Evolutionary conservation across 2,797 vertebrate species (phyloP).

Genomic region (Bovichtus diacanthus): DNA sequence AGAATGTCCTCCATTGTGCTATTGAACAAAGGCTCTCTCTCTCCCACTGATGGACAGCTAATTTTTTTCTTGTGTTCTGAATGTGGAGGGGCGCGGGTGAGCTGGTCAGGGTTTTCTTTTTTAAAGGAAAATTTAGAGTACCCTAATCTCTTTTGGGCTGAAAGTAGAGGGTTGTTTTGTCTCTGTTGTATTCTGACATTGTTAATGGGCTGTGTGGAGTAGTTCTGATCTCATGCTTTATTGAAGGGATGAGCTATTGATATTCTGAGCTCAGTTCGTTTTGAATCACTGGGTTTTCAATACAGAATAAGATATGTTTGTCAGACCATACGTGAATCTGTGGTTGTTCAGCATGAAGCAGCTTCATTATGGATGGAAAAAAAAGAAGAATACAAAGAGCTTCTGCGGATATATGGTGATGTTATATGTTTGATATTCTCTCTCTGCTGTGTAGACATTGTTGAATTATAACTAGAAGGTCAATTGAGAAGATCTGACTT

Average conservation of each 20-base stretch:
- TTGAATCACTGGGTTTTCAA: slow-evolving; percentile 33
- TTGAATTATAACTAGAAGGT: not conserved
- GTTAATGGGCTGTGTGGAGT: slow-evolving; percentile 42
- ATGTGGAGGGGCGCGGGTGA: slow-evolving; percentile 50
- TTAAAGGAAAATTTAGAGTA: slow-evolving; percentile 50
- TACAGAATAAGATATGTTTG: slow-evolving; percentile 23
- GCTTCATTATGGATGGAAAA: slow-evolving; percentile 17
- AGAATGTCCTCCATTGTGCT: slow-evolving; percentile 86
- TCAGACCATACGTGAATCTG: slow-evolving; percentile 2
- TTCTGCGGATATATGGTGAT: not conserved
- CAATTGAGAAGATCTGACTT: not conserved
- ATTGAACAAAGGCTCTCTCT: slow-evolving; percentile 82
- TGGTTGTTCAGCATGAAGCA: slow-evolving; percentile 5
- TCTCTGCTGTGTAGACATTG: slow-evolving; percentile 15
- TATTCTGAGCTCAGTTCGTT: slow-evolving; percentile 35
- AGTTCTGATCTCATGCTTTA: slow-evolving; percentile 52
- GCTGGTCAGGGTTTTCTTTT: slow-evolving; percentile 30
- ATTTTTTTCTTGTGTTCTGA: slow-evolving; percentile 68
- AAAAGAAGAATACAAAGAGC: not conserved
- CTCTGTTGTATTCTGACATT: slow-evolving; percentile 28
- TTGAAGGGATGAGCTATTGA: slow-evolving; percentile 50
- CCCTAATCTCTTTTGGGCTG: slow-evolving; percentile 44
- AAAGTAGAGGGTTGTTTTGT: slow-evolving; percentile 43
- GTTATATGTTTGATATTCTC: slow-evolving; percentile 4
- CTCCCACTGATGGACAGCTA: slow-evolving; percentile 74